Evolutionary conservation across 2,113 vertebrate genomes (phyloP).

Genomic region (Leucosticte australis): DNA sequence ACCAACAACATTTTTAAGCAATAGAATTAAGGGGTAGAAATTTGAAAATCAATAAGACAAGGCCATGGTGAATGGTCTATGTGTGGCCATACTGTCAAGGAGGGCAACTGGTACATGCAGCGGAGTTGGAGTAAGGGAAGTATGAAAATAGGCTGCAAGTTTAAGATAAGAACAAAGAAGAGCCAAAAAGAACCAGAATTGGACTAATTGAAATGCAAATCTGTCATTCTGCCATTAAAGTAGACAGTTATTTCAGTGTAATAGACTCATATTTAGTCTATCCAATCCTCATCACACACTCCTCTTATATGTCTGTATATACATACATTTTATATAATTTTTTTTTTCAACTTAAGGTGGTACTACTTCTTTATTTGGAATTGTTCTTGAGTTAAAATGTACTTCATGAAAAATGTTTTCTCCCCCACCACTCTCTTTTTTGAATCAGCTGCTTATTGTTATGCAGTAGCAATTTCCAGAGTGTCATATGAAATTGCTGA

Average conservation of each 20-base stretch:
- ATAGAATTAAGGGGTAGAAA: slow-evolving; percentile 4
- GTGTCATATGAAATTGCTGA: slow-evolving; percentile 75
- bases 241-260: slow-evolving; percentile 16
- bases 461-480: slow-evolving; percentile 70
- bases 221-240: neutral
- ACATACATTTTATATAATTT: neutral
- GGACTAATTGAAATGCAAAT: slow-evolving; percentile 41
- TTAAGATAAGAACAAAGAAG: slow-evolving; percentile 51
- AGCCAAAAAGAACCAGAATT: neutral
- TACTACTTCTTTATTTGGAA: neutral
- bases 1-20: slow-evolving; percentile 3
- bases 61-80: neutral
- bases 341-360: neutral
- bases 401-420: neutral
- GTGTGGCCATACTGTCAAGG: neutral
- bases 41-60: slow-evolving; percentile 14
- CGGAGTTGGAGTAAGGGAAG: neutral
- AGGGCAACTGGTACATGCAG: neutral
- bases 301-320: neutral
- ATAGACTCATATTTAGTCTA: neutral
- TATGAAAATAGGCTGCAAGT: slow-evolving; percentile 22
- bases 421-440: neutral
- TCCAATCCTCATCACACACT: neutral
- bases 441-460: slow-evolving; percentile 66
- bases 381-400: neutral